Evolutionary conservation across 37 sponge, comb jelly and placozoan genomes (phyloP).

Genomic region (Tethya wilhelma): DNA sequence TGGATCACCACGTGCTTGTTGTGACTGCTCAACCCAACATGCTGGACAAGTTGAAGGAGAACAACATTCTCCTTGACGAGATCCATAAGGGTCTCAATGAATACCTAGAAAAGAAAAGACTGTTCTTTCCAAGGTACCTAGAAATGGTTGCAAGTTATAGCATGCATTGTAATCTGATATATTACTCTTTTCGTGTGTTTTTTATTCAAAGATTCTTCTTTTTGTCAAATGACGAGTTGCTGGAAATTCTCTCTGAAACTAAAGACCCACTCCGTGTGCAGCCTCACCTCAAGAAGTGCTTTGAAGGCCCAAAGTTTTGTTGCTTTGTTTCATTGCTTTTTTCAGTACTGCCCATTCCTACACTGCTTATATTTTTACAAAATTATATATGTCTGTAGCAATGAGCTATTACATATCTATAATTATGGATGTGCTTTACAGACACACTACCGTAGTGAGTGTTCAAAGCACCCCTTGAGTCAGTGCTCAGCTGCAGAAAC

Average conservation of each 20-base stretch:
- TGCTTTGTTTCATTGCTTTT: no score
- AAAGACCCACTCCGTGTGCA: constrained; percentile 95
- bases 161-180: no score
- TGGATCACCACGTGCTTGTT: constrained; percentile 84
- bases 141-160: no score
- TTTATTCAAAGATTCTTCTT: constrained; percentile 80
- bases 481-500: no score
- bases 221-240: constrained; percentile 93
- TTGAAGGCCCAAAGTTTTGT: no score
- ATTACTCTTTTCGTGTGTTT: neutral
- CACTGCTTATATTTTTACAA: no score
- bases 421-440: no score
- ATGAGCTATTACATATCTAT: no score
- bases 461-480: no score
- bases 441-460: no score
- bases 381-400: no score
- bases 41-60: constrained; percentile 80
- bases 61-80: constrained; percentile 91
- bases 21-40: constrained; percentile 82
- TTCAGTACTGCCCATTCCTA: no score
- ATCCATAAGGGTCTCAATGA: constrained; percentile 98
- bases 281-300: constrained; percentile 97
- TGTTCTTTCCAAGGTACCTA: constrained; percentile 91
- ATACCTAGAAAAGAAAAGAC: constrained; percentile 98
- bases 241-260: constrained; percentile 96